These are phyloP conservation scores for Seriola dumerili DNA, from an alignment of 2,113 vertebrate genomes.

Conservation along the genomic window DNA sequence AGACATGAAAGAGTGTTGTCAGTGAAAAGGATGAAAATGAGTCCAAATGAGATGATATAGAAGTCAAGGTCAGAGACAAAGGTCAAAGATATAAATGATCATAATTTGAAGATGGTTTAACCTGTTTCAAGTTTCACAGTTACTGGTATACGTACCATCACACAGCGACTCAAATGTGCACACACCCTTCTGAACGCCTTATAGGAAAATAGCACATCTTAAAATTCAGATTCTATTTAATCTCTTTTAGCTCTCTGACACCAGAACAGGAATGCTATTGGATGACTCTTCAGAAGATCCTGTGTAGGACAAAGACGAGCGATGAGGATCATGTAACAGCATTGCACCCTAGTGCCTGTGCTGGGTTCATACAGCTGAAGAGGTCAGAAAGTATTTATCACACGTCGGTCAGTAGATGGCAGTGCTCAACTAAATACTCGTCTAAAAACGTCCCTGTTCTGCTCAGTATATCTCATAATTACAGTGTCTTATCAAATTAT, in stretches of 20 bases:
- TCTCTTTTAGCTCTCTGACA: neutral
- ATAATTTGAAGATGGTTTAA: neutral
- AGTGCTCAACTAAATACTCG: constrained; percentile 22
- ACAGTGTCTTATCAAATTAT: neutral
- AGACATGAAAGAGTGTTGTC: neutral
- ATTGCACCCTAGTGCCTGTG: constrained; percentile 50
- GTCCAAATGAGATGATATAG: too few relatives aligned
- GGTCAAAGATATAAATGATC: neutral
- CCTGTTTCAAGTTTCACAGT: neutral
- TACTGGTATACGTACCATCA: neutral
- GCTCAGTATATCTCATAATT: neutral
- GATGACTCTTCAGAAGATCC: neutral
- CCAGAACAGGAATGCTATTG: neutral
- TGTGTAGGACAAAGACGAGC: neutral
- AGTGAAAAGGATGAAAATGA: neutral
- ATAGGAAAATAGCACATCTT: neutral
- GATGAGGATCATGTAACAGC: neutral
- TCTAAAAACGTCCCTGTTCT: neutral
- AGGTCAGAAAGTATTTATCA: neutral
- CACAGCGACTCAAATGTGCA: neutral
- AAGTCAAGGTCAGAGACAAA: too few relatives aligned
- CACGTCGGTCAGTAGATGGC: constrained; percentile 68
- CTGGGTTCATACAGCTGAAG: constrained; percentile 31
- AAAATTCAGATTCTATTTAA: neutral
- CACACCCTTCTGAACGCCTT: neutral